Conservation (phyloP, 2,888 invertebrate species). For the Corythucha ciliata region DNA sequence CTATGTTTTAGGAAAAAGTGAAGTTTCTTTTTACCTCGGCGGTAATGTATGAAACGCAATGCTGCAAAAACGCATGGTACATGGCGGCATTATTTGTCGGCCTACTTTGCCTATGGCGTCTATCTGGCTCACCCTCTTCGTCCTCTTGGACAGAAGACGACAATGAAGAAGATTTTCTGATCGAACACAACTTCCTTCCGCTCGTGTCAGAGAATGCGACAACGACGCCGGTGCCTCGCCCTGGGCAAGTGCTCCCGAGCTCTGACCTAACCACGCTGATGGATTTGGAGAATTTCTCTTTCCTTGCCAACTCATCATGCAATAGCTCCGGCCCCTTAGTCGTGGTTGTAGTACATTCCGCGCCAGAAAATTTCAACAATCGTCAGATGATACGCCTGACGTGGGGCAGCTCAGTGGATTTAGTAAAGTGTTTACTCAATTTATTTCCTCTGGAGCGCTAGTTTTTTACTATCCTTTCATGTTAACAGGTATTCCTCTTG, state of each 20-base stretch:
- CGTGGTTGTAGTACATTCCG: slow-evolving; percentile 58
- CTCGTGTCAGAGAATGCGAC: slow-evolving; percentile 25
- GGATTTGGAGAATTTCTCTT: slow-evolving; percentile 53
- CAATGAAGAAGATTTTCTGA: neutral
- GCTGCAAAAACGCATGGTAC: slow-evolving; percentile 24
- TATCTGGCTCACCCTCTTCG: slow-evolving; percentile 24
- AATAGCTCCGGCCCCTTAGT: slow-evolving; percentile 46
- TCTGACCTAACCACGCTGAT: slow-evolving; percentile 45
- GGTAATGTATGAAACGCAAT: slow-evolving; percentile 27
- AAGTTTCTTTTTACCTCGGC: too few species aligned
- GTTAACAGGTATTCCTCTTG: slow-evolving; percentile 53
- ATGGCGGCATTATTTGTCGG: slow-evolving; percentile 25
- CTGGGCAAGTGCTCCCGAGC: slow-evolving; percentile 30
- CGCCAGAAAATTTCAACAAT: slow-evolving; percentile 54
- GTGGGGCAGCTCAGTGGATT: slow-evolving; percentile 49
- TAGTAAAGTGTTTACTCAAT: slow-evolving; percentile 3
- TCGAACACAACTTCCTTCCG: slow-evolving; percentile 18
- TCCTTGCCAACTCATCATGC: slow-evolving; percentile 43
- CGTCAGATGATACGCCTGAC: slow-evolving; percentile 60
- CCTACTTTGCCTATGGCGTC: slow-evolving; percentile 26
- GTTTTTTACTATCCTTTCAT: neutral
- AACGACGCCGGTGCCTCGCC: slow-evolving; percentile 22
- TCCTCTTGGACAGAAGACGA: slow-evolving; percentile 10
- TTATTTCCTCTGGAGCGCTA: neutral
- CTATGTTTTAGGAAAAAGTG: too few species aligned